phyloP scores from a whole-genome alignment of 2,888 invertebrate genomes.

The Andrena praecox region DNA sequence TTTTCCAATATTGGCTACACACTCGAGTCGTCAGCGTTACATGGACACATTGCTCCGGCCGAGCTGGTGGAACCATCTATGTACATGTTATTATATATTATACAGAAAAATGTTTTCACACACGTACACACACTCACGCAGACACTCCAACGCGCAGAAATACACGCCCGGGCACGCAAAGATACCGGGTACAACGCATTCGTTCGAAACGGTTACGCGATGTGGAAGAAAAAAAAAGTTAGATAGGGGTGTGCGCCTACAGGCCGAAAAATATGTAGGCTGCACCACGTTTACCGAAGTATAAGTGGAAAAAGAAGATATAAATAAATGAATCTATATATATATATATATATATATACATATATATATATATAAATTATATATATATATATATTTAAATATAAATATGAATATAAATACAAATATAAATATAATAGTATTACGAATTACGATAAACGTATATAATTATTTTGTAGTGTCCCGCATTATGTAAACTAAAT shows the following conservation, averaged over 20 bases:
- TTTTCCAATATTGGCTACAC: conserved; percentile 48
- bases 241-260: conserved; percentile 69
- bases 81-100: conserved; percentile 53
- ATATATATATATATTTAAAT: conserved; percentile 84
- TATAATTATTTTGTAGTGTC: conserved; percentile 84
- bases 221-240: conserved; percentile 86
- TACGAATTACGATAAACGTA: conserved; percentile 78
- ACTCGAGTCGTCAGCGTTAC: conserved; percentile 65
- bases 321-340: conserved; percentile 74
- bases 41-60: conserved; percentile 73
- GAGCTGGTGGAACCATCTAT: conserved; percentile 60
- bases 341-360: conserved; percentile 77
- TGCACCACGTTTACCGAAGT: conserved; percentile 64
- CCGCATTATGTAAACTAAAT: conserved; percentile 84
- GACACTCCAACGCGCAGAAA: conserved; percentile 9
- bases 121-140: conserved; percentile 20
- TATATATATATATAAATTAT: conserved; percentile 73
- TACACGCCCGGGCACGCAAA: conserved; percentile 48
- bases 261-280: conserved; percentile 63
- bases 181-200: conserved; percentile 74
- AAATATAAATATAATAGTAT: conserved; percentile 80
- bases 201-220: conserved; percentile 81
- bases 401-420: conserved; percentile 85
- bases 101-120: conserved; percentile 41
- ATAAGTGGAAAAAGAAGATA: conserved; percentile 68